These are phyloP conservation scores for Erebia epiphron DNA, from an alignment of 2,888 invertebrate genomes.

Conservation along the genomic window DNA sequence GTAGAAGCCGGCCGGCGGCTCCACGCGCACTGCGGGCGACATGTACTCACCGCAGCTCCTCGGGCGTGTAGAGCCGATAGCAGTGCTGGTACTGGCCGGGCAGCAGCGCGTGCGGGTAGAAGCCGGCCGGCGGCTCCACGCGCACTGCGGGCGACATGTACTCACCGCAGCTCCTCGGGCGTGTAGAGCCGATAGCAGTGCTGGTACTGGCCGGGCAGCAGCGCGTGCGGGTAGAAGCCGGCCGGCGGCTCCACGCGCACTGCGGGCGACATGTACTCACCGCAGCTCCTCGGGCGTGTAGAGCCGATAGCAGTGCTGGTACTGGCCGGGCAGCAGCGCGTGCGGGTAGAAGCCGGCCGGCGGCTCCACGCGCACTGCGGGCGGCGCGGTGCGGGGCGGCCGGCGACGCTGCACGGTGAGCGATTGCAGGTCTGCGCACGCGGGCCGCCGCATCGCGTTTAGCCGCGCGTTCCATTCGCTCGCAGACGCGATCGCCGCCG, in stretches of 20 bases:
- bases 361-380: conserved; percentile 63
- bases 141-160: conserved; percentile 64
- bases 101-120: conserved; percentile 96
- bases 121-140: conserved; percentile 86
- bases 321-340: conserved; percentile 98
- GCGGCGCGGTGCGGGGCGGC: conserved; percentile 42
- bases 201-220: conserved; percentile 98
- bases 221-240: conserved; percentile 93
- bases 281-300: conserved; percentile 92
- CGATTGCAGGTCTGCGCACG: conserved; percentile 96
- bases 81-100: conserved; percentile 97
- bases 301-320: conserved; percentile 90
- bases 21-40: conserved; percentile 52
- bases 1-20: conserved; percentile 86
- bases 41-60: conserved; percentile 84
- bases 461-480: conserved; percentile 94
- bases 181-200: conserved; percentile 92
- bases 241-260: conserved; percentile 92
- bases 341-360: conserved; percentile 91
- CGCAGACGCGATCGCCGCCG: conserved; percentile 92
- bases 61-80: conserved; percentile 88
- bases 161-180: conserved; percentile 87
- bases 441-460: conserved; percentile 89
- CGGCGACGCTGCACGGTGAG: conserved; percentile 88
- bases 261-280: conserved; percentile 42